Base-by-base conservation (phyloP, 23 tunicate species). In the Styela clava region DNA sequence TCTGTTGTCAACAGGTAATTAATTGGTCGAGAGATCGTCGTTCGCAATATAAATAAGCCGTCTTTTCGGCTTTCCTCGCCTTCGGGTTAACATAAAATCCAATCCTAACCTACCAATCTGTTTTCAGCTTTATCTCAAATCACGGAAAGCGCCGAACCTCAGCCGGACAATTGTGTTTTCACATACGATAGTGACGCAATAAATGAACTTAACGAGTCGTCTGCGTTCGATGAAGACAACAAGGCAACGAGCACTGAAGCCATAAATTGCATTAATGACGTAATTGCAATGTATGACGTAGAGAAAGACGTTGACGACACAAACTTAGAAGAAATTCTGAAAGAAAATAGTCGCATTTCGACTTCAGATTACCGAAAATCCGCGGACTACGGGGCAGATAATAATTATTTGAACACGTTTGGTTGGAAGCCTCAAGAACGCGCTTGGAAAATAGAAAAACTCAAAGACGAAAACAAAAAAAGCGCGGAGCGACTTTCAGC, bases 121-220 rank as follows among this genome's bases (percentile, higher is more conserved):
- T n/a, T 76, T 52, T 20, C 81, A 76, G 81, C 64, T 27, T 31
- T 76, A 7, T 76, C 81, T 0, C 81, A 16, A 21, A 76, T 76
- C 81, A 76, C 81, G 9, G 81, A 76, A 52, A 44, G 18, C 63
- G 44, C 81, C 18, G 81, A 76, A 44, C 81, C 81, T n/a, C 65
- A 18, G 21, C 30, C 37, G 44, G 81, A 76, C 2, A 64, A 76
- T n/a, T 52, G 64, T 56, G 64, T 76, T 18, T 76, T 76, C 65
- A 76, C 22, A n/a, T 76, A 76, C 65, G 81, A 76, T 52, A 76
- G 64, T 52, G 81, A 76, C 81, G 64, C 81, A 51, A 76, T 76
- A 76, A 76, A 76, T 28, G 65, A 37, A 2, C 0, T 76, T 25
- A 44, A 44, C 65, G 32, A 25, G 19, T 26, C 35, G 27, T 24